A percentile compares a stretch with the other conserved stretches of the same genome.
Conservation (phyloP, 1,140 invertebrate genomes). For the Condylostylus longicornis region DNA sequence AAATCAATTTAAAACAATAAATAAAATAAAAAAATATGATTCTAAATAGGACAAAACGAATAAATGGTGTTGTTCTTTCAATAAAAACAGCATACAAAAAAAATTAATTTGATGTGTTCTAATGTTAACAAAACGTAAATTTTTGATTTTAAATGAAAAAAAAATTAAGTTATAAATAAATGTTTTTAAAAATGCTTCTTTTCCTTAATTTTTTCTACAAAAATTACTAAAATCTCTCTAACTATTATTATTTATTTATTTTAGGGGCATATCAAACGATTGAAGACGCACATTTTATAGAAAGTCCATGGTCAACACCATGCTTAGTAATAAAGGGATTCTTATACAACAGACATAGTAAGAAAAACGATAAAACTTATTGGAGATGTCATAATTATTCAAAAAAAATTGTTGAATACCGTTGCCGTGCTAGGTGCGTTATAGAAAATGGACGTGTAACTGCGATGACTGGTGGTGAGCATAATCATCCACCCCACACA, state of each 20-base stretch:
- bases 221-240: slow-evolving; percentile 2
- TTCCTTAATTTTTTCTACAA: too few relatives aligned
- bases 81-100: too few relatives aligned
- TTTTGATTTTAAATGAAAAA: too few relatives aligned
- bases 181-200: not conserved
- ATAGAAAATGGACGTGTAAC: slow-evolving; percentile 24
- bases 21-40: too few relatives aligned
- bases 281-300: slow-evolving; percentile 17
- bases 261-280: slow-evolving; percentile 5
- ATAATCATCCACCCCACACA: slow-evolving; percentile 30
- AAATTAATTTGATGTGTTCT: too few relatives aligned
- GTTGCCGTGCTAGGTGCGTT: slow-evolving; percentile 29
- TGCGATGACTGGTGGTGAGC: slow-evolving; percentile 21
- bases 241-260: slow-evolving; percentile 4
- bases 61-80: too few relatives aligned
- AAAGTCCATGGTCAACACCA: slow-evolving; percentile 30
- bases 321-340: slow-evolving; percentile 22
- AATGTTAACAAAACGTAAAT: too few relatives aligned
- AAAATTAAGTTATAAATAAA: not conserved
- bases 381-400: slow-evolving; percentile 32
- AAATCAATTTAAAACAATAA: too few relatives aligned
- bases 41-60: too few relatives aligned
- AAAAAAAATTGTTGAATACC: slow-evolving; percentile 22
- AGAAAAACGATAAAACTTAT: slow-evolving; percentile 27
- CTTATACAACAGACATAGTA: slow-evolving; percentile 31